A percentile compares a stretch with the other conserved stretches of the same genome.
These are phyloP conservation scores for Climacteris rufus DNA, from an alignment of 2,113 vertebrate genomes.

Conservation along the genomic window DNA sequence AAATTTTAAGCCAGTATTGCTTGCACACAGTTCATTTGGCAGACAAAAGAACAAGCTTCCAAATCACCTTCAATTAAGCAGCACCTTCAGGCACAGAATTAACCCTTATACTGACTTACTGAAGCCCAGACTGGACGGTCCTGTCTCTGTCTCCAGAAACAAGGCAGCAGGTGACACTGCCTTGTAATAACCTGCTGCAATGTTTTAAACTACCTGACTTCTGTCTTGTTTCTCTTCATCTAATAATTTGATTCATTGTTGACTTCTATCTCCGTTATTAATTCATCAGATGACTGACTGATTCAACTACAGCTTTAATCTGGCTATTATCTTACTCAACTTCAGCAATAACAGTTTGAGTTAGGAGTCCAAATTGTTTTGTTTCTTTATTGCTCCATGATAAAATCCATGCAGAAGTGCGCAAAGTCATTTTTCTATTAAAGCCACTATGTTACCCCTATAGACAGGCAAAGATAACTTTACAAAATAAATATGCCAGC, in stretches of 20 bases:
- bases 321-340: background rate
- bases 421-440: constrained; percentile 6
- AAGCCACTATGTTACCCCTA: background rate
- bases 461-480: constrained; percentile 32
- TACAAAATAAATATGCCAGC: constrained; percentile 5
- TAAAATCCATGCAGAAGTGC: background rate
- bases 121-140: background rate
- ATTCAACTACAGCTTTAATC: background rate
- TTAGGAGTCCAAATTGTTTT: background rate
- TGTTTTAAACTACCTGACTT: background rate
- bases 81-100: background rate
- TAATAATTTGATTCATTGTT: constrained; percentile 6
- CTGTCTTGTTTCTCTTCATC: background rate
- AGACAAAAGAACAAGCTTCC: background rate
- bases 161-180: background rate
- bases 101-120: background rate
- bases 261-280: background rate
- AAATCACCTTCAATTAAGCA: background rate
- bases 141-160: background rate
- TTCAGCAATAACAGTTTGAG: background rate
- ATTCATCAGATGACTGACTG: constrained; percentile 23
- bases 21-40: background rate
- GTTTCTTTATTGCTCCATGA: background rate
- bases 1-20: background rate
- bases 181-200: background rate